These are phyloP conservation scores for Halictus rubicundus DNA, from an alignment of 1,140 invertebrate genomes.

Conservation along the genomic window DNA sequence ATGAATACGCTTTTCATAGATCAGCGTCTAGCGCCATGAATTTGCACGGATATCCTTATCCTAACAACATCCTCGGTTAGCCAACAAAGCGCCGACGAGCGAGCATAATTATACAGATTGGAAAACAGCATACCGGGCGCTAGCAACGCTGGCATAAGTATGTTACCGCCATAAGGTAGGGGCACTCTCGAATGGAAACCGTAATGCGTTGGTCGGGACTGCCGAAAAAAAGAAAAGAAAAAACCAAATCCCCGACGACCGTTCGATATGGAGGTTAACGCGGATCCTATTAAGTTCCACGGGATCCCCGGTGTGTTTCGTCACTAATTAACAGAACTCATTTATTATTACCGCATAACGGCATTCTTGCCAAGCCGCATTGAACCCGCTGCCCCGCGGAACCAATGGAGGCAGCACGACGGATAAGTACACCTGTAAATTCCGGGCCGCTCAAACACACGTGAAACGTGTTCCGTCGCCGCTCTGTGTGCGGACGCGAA, in stretches of 20 bases:
- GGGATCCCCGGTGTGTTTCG: not conserved
- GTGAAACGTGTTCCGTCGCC: not conserved
- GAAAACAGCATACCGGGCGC: too few relatives aligned
- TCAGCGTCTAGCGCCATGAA: too few relatives aligned
- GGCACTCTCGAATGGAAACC: not conserved
- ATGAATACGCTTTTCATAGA: too few relatives aligned
- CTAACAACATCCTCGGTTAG: too few relatives aligned
- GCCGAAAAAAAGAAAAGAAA: not conserved
- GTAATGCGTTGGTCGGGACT: not conserved
- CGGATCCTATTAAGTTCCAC: not conserved
- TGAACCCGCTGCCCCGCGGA: not conserved
- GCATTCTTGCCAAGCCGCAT: not conserved
- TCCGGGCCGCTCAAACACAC: not conserved
- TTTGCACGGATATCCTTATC: too few relatives aligned
- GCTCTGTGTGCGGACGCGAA: not conserved
- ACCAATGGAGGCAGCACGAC: not conserved
- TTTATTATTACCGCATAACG: conserved; percentile 15
- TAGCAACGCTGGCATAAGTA: too few relatives aligned
- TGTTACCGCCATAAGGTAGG: not conserved
- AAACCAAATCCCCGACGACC: not conserved
- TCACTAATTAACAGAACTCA: conserved; percentile 19
- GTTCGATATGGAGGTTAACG: not conserved
- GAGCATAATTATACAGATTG: too few relatives aligned
- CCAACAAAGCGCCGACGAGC: too few relatives aligned
- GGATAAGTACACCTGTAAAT: conserved; percentile 12